These are phyloP conservation scores for Limenitis camilla DNA, from an alignment of 2,888 invertebrate genomes.

Conservation along the genomic window DNA sequence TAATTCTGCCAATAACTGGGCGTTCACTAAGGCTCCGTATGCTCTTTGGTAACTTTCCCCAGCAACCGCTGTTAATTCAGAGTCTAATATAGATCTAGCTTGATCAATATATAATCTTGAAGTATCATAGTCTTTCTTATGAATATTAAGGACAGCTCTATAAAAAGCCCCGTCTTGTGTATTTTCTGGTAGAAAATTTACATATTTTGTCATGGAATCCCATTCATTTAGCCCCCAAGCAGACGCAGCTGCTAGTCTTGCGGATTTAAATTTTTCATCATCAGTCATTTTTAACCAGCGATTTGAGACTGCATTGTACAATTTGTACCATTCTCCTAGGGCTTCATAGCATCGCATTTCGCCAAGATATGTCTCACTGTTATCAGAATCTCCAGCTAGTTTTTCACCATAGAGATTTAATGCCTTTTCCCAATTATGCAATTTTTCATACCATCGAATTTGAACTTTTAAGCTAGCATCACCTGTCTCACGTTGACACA, in stretches of 20 bases:
- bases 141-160: conserved; percentile 92
- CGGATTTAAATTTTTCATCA: conserved; percentile 79
- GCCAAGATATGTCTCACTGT: conserved; percentile 89
- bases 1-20: conserved; percentile 96
- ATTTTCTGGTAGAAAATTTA: conserved; percentile 90
- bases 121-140: conserved; percentile 80
- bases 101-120: conserved; percentile 90
- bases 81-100: conserved; percentile 94
- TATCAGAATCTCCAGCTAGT: conserved; percentile 76
- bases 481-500: conserved; percentile 82
- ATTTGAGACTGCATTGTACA: conserved; percentile 86
- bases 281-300: conserved; percentile 82
- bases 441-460: conserved; percentile 98
- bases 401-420: conserved; percentile 88
- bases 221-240: conserved; percentile 97
- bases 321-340: conserved; percentile 94
- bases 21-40: conserved; percentile 96
- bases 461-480: conserved; percentile 72
- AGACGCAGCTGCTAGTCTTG: conserved; percentile 93
- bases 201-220: conserved; percentile 95
- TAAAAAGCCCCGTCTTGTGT: conserved; percentile 97
- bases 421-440: conserved; percentile 99
- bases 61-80: conserved; percentile 96
- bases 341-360: conserved; percentile 97
- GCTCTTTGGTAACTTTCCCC: conserved; percentile 97